Evolutionary conservation across 2,888 invertebrate species (phyloP), one percentile per base, ranked within the genome.

Genomic region (Orthosia gracilis): DNA sequence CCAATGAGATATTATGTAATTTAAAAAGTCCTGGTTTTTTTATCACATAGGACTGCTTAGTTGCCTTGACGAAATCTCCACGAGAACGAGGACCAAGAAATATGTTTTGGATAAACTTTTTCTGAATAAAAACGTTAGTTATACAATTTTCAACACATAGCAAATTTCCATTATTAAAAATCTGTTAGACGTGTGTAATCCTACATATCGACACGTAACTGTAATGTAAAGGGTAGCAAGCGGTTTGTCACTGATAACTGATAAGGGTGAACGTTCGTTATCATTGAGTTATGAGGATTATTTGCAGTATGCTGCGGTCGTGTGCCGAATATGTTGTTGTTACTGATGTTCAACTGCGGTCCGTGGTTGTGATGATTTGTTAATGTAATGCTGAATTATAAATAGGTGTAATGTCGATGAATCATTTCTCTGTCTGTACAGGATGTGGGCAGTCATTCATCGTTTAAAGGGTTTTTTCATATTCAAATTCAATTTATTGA

Each of bases 191-290:
- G 40, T 40, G 9, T 40, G 9, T 40, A 40, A 40, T 9, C 1
- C 40, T n/a, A 9, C 5, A 47, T 26, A 55, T 54, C 15, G 11
- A 23, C 13, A 66, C 21, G 49, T 50, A 11, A 12, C 18, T 26
- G n/a, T 59, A 62, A 65, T 7, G 26, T 18, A 26, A 4, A 17
- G 63, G 72, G 69, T 31, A 54, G 40, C 50, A 12, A 18, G 40
- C 67, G 47, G 78, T 78, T 76, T 84, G 80, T 83, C 76, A 84
- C 59, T 49, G 82, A 67, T 77, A 57, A 26, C 57, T 47, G 64
- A 82, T 71, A 78, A 74, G 74, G 73, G 78, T 57, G 50, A 69
- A 57, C 66, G 50, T n/a, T n/a, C 11, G 52, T 58, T 86, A 78
- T 85, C 78, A 73, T 45, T 59, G 47, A 26, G 15, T 18, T 76